Evolutionary conservation across 2,797 vertebrate genomes (phyloP), one percentile per base, ranked within the genome.

Genomic region (Onychomys arenicola): DNA sequence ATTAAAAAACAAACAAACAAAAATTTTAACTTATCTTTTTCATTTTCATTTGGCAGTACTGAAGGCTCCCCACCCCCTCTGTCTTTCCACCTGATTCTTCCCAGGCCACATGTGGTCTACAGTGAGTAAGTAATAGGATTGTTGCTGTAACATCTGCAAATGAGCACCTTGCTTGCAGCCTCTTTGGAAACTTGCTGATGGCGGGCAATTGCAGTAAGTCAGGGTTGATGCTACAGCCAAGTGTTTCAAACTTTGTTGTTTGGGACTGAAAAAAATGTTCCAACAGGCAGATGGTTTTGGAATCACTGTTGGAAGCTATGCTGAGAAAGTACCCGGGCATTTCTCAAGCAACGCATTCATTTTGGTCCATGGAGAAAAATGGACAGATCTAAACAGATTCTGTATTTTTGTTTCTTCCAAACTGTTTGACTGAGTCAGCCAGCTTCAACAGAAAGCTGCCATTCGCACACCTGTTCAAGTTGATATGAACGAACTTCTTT

Each of bases 201-300:
- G 96, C 97, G 98, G 97, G 95, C 96, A 97, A 97, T 98, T 97
- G 97, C 96, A 98, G 94, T 96, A 96, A 98, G 96, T 98, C 98
- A 98, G 98, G 96, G 97, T 97, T 97, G 98, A 98, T 97, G 97
- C 95, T 95, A 80, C 97, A 91, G 82, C 34, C 96, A 90, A 98
- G 93, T 77, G 96, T 97, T 98, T 97, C 96, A 98, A 98, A 97
- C 97, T 98, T 98, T 93, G 93, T 98, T 97, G 98, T 96, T 96
- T 97, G 97, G 97, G 89, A 95, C 95, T 95, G 94, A 34, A 23
- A 84, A 95, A 95, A 97, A 98, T 85, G 52, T 96, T 98, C 97
- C 97, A 98, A 96, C 71, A 96, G 89, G 97, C 98, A 98, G 97
- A 98, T 98, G 98, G 97, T 97, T 98, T 98, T 97, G 97, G 98